These are phyloP conservation scores for Phyllotis vaccarum DNA, from an alignment of 2,797 vertebrate genomes.

Conservation along the genomic window DNA sequence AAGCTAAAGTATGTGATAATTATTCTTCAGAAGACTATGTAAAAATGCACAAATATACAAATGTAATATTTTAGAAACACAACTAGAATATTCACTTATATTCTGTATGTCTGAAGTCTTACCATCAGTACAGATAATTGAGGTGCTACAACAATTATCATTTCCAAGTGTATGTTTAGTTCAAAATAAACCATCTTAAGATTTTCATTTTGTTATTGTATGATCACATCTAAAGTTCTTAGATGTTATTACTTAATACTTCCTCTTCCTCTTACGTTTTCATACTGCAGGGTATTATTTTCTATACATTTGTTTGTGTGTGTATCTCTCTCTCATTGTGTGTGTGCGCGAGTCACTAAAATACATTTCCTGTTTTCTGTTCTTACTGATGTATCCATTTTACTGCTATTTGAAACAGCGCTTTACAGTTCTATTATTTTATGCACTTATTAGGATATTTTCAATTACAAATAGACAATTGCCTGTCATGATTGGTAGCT, in stretches of 20 bases:
- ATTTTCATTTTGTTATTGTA: background rate
- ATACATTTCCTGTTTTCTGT: background rate
- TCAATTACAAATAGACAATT: conserved; percentile 69
- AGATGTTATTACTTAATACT: background rate
- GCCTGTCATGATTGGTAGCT: conserved; percentile 50
- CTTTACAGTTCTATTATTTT: conserved; percentile 58
- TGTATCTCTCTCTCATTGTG: too few relatives aligned
- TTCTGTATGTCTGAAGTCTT: background rate
- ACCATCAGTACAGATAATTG: background rate
- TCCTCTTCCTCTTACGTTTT: background rate
- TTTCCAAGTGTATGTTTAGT: background rate
- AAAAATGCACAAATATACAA: background rate
- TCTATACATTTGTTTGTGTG: background rate
- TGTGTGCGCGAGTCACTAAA: background rate
- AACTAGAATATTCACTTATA: background rate
- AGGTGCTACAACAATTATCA: background rate
- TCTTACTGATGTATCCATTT: background rate
- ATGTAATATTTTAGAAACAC: background rate
- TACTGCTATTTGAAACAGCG: background rate
- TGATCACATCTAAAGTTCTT: background rate
- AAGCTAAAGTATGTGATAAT: background rate
- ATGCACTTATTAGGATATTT: conserved; percentile 60
- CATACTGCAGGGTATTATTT: background rate
- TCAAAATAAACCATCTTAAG: background rate
- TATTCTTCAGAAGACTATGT: background rate